Conservation (phyloP, 2,888 invertebrate species). For the Heliconius aoede region DNA sequence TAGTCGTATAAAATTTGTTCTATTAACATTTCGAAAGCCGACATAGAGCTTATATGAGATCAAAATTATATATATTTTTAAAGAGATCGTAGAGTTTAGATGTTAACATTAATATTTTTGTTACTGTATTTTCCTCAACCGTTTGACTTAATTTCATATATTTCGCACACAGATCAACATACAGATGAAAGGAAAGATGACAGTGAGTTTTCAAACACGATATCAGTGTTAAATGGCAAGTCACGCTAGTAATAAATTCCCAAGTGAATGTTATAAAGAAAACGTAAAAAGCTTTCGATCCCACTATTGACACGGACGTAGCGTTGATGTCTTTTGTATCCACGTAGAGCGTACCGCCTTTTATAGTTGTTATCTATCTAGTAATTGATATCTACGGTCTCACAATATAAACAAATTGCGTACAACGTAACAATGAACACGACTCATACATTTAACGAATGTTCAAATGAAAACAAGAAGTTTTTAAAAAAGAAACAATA, state of each 20-base stretch:
- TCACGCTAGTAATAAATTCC: slow-evolving; percentile 53
- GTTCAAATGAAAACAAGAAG: slow-evolving; percentile 45
- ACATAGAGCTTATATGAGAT: not conserved
- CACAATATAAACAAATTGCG: slow-evolving; percentile 43
- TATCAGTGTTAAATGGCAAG: slow-evolving; percentile 51
- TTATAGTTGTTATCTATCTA: slow-evolving; percentile 57
- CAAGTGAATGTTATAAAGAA: slow-evolving; percentile 54
- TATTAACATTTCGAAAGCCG: slow-evolving; percentile 10
- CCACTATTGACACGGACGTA: slow-evolving; percentile 55
- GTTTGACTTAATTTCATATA: not conserved
- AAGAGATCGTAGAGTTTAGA: not conserved
- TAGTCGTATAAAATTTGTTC: slow-evolving; percentile 12
- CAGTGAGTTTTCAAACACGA: slow-evolving; percentile 30
- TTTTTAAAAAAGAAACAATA: slow-evolving; percentile 43
- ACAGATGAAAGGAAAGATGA: slow-evolving; percentile 43
- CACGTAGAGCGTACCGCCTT: slow-evolving; percentile 45
- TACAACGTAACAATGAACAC: slow-evolving; percentile 40
- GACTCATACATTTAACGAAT: slow-evolving; percentile 39
- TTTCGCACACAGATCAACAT: slow-evolving; percentile 34
- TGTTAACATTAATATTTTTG: not conserved
- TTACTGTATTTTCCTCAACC: not conserved
- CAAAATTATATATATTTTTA: slow-evolving; percentile 1
- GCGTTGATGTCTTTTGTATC: slow-evolving; percentile 79
- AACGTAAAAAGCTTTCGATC: slow-evolving; percentile 51
- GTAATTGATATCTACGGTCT: slow-evolving; percentile 47